A percentile compares a stretch with the other conserved stretches of the same genome.
Conservation (phyloP, 2,888 invertebrate genomes). For the Drosophila monieri region DNA sequence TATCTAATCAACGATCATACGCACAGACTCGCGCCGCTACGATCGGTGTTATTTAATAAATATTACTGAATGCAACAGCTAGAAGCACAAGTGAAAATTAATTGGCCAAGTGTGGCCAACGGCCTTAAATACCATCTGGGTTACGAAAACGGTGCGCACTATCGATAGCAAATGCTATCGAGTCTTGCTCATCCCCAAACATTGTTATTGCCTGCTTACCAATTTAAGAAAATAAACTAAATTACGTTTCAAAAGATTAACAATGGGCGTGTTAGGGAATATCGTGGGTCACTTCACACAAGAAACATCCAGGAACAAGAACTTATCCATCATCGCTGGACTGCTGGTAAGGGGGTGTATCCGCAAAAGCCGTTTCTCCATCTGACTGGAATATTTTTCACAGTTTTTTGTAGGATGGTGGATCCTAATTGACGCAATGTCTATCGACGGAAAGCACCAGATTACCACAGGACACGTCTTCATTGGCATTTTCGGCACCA, state of each 20-base stretch:
- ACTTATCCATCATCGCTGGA: constrained; percentile 94
- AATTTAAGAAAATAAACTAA: constrained; percentile 19
- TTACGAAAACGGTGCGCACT: neutral
- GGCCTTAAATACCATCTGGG: neutral
- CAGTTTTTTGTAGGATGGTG: constrained; percentile 99
- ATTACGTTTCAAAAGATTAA: constrained; percentile 28
- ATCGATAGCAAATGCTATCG: neutral
- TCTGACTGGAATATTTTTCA: constrained; percentile 4
- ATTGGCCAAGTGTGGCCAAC: constrained; percentile 6
- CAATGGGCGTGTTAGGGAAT: constrained; percentile 90
- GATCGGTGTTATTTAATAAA: constrained; percentile 35
- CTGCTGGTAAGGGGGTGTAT: constrained; percentile 87
- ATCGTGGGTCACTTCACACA: constrained; percentile 92
- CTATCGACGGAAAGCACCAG: constrained; percentile 88
- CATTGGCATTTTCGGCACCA: constrained; percentile 96
- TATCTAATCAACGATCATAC: constrained; percentile 51
- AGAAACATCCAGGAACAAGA: constrained; percentile 93
- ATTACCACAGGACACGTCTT: constrained; percentile 92
- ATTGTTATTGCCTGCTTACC: constrained; percentile 19
- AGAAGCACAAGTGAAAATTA: constrained; percentile 15
- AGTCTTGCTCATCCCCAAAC: constrained; percentile 4
- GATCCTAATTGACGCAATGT: constrained; percentile 97
- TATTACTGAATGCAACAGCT: constrained; percentile 13
- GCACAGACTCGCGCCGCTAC: constrained; percentile 32
- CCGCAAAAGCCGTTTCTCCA: constrained; percentile 38